These are phyloP conservation scores for Hyla sarda DNA, from an alignment of 2,113 vertebrate genomes.

Conservation along the genomic window DNA sequence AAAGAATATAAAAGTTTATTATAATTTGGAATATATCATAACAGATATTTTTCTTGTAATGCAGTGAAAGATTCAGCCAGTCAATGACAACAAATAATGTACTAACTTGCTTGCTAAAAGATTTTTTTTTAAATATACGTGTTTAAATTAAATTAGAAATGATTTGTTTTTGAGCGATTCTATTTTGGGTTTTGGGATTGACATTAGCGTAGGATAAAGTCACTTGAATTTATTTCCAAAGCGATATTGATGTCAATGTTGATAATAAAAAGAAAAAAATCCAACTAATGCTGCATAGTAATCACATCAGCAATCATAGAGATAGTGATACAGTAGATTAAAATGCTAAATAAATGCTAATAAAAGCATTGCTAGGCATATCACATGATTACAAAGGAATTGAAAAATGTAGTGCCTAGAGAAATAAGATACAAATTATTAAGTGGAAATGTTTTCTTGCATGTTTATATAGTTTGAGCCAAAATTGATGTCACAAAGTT, in stretches of 20 bases:
- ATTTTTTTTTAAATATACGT: not conserved
- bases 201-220: not conserved
- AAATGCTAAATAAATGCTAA: not conserved
- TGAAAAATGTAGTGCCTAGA: not conserved
- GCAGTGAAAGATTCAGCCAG: not conserved
- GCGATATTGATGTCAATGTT: not conserved
- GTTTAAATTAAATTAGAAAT: not conserved
- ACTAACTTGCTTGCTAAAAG: not conserved
- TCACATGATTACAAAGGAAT: not conserved
- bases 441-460: not conserved
- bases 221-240: not conserved
- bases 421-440: not conserved
- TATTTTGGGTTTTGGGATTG: not conserved
- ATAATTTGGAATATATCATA: not conserved
- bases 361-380: not conserved
- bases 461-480: not conserved
- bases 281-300: not conserved
- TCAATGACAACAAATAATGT: not conserved
- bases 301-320: not conserved
- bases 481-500: not conserved
- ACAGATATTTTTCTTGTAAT: not conserved
- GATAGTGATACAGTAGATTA: not conserved
- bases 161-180: not conserved
- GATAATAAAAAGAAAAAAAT: not conserved
- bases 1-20: conserved; percentile 21